These are phyloP conservation scores for Tupaia tana DNA, from an alignment of 2,113 vertebrate genomes.

Conservation along the genomic window DNA sequence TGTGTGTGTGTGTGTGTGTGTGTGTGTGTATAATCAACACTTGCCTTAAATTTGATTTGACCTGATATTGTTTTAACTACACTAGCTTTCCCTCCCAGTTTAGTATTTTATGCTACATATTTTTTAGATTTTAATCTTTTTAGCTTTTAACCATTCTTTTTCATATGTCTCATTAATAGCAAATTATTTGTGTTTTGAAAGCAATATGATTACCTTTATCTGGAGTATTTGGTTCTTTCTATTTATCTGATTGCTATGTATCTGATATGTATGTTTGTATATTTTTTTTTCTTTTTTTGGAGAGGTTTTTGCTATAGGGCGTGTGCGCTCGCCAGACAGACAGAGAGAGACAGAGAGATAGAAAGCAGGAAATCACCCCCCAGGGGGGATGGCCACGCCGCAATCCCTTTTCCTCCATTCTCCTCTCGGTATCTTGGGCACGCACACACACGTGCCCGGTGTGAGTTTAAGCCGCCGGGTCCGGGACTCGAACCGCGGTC, in stretches of 20 bases:
- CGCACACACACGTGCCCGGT: too few relatives aligned
- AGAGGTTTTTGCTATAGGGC: too few relatives aligned
- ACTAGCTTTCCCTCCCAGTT: background rate
- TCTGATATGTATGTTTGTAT: background rate
- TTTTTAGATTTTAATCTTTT: background rate
- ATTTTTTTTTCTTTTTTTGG: conserved; percentile 30
- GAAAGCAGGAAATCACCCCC: too few relatives aligned
- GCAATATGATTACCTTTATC: background rate
- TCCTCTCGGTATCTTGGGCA: too few relatives aligned
- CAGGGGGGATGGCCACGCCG: too few relatives aligned
- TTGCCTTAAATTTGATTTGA: background rate
- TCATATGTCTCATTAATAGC: background rate
- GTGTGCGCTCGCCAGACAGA: too few relatives aligned
- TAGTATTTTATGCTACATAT: background rate
- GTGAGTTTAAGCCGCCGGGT: too few relatives aligned
- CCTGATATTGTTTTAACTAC: background rate
- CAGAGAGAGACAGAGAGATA: too few relatives aligned
- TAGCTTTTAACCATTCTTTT: background rate
- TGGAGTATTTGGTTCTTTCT: background rate
- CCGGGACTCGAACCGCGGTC: too few relatives aligned
- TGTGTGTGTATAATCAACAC: background rate
- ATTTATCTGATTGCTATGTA: background rate
- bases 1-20: too few relatives aligned
- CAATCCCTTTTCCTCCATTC: too few relatives aligned
- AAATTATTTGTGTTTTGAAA: background rate